Evolutionary conservation across 2,888 invertebrate species (phyloP), one percentile per base, ranked within the genome.

Genomic region (Alitta virens): DNA sequence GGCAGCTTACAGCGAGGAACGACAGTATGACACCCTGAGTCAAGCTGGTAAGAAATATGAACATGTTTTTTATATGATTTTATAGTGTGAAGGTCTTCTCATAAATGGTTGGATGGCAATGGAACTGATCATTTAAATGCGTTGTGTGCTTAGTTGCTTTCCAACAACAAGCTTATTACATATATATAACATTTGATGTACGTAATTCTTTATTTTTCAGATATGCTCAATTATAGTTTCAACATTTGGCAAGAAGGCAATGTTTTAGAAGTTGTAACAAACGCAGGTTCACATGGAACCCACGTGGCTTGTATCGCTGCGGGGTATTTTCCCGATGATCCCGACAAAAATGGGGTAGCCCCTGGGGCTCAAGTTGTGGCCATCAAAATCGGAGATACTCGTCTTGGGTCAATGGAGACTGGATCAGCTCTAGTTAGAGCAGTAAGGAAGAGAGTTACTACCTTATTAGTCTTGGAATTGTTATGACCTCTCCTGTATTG

Each of bases 281-380:
- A 94, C 87, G 92, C 93, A 81, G 94, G 95, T 14, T 89, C 92
- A 57, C 99, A 99, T 82, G 99, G 97, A 26, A 97, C 97, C 0
- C 98, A 99, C 82, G 99, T 99, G 2, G 94, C 97, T 0, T 91
- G 94, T 9, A 99, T 99, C 72, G 93, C 97, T 1, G 89, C 96
- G 1, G 97, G 92, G 0, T 87, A 91, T 83, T 94, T 92, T 83
- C 90, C 92, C 0, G 89, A 91, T 25, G 87, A 88, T 60, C 91
- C 92, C 0, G 93, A 94, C 72, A 86, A 89, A 68, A 94, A 96
- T 83, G 99, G 99, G 1, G 88, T 97, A 0, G 97, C 98, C 0
- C 98, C 98, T 0, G 98, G 97, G 38, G 97, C 98, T 1, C 92
- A 93, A 83, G 88, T 98, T 60, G 87, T 98, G 42, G 94, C 95